Conservation (phyloP, 1,140 invertebrate genomes). For the Riptortus pedestris region DNA sequence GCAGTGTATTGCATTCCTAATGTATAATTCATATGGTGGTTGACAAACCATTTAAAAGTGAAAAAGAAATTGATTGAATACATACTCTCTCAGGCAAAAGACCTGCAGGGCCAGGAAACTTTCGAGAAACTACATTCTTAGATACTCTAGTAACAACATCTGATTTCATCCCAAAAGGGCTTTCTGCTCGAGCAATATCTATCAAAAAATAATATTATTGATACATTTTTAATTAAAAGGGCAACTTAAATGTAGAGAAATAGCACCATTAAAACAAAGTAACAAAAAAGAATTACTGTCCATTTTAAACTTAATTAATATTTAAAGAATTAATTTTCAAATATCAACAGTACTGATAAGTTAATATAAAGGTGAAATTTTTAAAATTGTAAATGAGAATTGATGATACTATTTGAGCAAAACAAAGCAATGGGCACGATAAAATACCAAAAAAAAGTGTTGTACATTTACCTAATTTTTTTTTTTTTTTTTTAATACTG, state of each 20-base stretch:
- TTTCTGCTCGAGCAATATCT: not conserved
- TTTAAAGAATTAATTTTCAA: no score
- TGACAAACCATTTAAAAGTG: not conserved
- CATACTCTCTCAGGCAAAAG: slow-evolving; percentile 32
- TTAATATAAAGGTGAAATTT: no score
- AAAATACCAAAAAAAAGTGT: no score
- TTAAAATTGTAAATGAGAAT: no score
- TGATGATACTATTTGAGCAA: no score
- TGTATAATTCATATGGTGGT: no score
- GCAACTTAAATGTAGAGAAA: not conserved
- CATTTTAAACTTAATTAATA: no score
- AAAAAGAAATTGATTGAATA: not conserved
- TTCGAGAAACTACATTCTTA: slow-evolving; percentile 27
- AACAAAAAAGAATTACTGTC: no score
- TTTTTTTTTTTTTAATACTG: no score
- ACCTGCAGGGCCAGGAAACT: slow-evolving; percentile 34
- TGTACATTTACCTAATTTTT: not conserved
- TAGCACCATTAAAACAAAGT: not conserved
- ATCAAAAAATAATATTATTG: not conserved
- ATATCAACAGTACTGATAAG: no score
- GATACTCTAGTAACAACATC: not conserved
- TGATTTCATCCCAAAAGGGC: not conserved
- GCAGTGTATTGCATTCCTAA: no score
- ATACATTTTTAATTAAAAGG: not conserved
- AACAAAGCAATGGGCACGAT: no score